A percentile compares a stretch with the other conserved stretches of the same genome.
phyloP scores from a whole-genome alignment of 2,113 vertebrate genomes.

The Sinocyclocheilus maitianheensis region DNA sequence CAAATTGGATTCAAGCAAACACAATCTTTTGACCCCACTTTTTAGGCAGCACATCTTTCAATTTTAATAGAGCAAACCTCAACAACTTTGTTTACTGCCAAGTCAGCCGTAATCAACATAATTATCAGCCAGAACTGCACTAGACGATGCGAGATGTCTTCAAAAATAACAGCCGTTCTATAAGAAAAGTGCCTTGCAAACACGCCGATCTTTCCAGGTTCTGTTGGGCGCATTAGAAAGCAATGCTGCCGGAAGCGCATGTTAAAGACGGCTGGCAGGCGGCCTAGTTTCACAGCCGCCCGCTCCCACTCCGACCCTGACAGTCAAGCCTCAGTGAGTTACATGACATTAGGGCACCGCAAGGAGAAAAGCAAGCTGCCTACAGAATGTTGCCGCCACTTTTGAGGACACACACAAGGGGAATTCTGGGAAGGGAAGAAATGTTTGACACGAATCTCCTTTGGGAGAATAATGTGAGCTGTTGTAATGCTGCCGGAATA shows the following conservation, averaged over 20 bases:
- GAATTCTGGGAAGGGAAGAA: conserved; percentile 29
- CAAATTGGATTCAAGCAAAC: neutral
- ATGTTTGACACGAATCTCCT: conserved; percentile 10
- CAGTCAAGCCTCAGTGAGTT: conserved; percentile 35
- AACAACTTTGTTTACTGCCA: conserved; percentile 33
- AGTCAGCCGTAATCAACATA: conserved; percentile 12
- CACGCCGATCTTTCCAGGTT: neutral
- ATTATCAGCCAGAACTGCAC: neutral
- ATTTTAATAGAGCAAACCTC: neutral
- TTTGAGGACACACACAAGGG: conserved; percentile 26
- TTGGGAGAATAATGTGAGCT: conserved; percentile 10
- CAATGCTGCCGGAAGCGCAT: neutral
- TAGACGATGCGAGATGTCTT: neutral
- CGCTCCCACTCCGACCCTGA: conserved; percentile 20
- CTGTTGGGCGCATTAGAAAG: conserved; percentile 6
- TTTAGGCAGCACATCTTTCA: neutral
- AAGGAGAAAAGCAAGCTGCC: conserved; percentile 37
- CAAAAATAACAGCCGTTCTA: neutral
- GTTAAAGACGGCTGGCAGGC: conserved; percentile 38
- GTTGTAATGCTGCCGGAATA: conserved; percentile 12
- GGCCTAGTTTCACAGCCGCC: conserved; percentile 39
- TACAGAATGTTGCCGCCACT: conserved; percentile 21
- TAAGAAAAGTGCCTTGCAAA: conserved; percentile 3
- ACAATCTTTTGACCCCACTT: neutral
- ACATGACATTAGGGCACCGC: conserved; percentile 21